Conservation (phyloP, 2,113 vertebrate species). For the Saccopteryx bilineata region DNA sequence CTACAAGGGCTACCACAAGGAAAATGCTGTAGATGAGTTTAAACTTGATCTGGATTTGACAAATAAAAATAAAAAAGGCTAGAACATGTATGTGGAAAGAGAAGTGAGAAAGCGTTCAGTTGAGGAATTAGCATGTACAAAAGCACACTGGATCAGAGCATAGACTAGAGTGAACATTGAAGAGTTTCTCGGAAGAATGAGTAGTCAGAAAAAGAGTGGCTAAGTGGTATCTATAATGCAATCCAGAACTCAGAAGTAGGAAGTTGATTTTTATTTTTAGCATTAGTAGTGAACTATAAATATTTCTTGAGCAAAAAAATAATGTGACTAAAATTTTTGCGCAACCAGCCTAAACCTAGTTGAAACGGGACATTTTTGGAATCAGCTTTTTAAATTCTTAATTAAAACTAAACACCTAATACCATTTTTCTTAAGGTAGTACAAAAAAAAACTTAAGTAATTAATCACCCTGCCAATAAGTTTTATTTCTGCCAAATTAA, state of each 20-base stretch:
- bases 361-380: slow-evolving; percentile 16
- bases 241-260: background rate
- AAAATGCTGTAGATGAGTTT: background rate
- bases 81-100: background rate
- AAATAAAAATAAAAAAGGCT: background rate
- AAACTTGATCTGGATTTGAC: background rate
- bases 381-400: background rate
- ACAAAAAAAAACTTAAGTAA: background rate
- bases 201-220: background rate
- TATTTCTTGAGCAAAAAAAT: background rate
- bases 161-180: background rate
- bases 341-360: background rate
- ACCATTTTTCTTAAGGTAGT: background rate
- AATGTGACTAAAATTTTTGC: background rate
- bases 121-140: background rate
- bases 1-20: background rate
- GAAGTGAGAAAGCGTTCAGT: background rate
- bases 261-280: slow-evolving; percentile 11
- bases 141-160: background rate
- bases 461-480: background rate
- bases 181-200: background rate
- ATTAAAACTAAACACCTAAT: slow-evolving; percentile 45
- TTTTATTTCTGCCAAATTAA: slow-evolving; percentile 54
- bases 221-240: background rate
- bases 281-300: background rate